Evolutionary conservation across 30 jellyfish, hydroid and myxozoan genomes (phyloP), one percentile per base, ranked within the genome.

Genomic region (Cassiopea andromeda): DNA sequence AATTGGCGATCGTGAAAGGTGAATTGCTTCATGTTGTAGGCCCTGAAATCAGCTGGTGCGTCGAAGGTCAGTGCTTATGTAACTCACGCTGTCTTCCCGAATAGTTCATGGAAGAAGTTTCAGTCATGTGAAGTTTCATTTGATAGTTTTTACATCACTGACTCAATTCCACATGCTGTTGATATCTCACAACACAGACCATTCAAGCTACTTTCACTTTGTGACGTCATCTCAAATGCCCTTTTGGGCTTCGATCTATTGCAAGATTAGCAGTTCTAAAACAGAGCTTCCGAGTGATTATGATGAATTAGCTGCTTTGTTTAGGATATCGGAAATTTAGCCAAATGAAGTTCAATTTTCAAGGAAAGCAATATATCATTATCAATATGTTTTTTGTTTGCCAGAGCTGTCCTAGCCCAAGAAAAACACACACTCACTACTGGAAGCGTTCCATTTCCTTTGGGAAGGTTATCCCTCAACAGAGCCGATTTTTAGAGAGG

Each of bases 51-150:
- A 14, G 78, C 87, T 10, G 99, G 99, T 15, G 99, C 99, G 10
- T 58, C 72, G 1, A 69, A 84, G 59, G 91, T 92, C 17, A 89
- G 97, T 69, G 99, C 98, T 7, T 96, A 69, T 85, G 98, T 89
- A 44, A 95, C 98, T 19, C 92, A 84, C n/a, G 85, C 99, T 45
- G 99, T 96, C 47, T 96, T 96, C 69, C 99, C 99, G 46, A 85
- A 89, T 15, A 90, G 92, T 17, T 96, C 99, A 8, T 96, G 99
- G 99, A 92, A 84, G 89, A 73, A 81, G 50, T 96, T 96, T 70
- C 91, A 85, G 48, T 59, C 77, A 2, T 59, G 88, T 27, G 82
- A 87, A 69, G 92, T 82, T 59, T 80, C 90, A 60, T 90, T 96
- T 85, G 93, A 91, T 13, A 89, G 77, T 6, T 96, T 96, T 72